Conservation (phyloP, 2,888 invertebrate genomes). For the Philereme transversata region DNA sequence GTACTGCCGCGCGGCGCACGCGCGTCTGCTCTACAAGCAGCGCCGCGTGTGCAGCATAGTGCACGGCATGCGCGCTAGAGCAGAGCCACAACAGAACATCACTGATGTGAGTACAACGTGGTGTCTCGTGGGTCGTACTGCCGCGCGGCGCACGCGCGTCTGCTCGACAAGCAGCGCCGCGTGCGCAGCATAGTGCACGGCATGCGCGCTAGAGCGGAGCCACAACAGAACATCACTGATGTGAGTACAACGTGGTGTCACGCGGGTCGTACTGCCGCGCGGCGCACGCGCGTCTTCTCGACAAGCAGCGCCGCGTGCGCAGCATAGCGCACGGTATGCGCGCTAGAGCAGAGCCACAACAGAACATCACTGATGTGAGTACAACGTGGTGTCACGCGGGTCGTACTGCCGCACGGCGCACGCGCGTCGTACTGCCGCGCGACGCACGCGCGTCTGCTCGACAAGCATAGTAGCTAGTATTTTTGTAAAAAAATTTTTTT, state of each 20-base stretch:
- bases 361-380: conserved; percentile 91
- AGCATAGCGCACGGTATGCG: conserved; percentile 91
- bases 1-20: conserved; percentile 76
- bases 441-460: no score
- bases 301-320: conserved; percentile 94
- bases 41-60: conserved; percentile 92
- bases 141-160: conserved; percentile 85
- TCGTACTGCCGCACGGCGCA: conserved; percentile 68
- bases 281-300: conserved; percentile 90
- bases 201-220: conserved; percentile 90
- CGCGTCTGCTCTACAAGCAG: conserved; percentile 93
- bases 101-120: conserved; percentile 85
- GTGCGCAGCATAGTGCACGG: conserved; percentile 92
- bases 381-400: conserved; percentile 20
- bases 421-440: no score
- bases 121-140: conserved; percentile 33
- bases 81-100: conserved; percentile 90
- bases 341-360: conserved; percentile 89
- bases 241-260: conserved; percentile 67
- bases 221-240: conserved; percentile 91
- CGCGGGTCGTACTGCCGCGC: conserved; percentile 43
- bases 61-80: conserved; percentile 90
- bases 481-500: no score
- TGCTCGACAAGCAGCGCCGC: conserved; percentile 94
- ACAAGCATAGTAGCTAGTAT: no score